A percentile compares a stretch with the other conserved stretches of the same genome.
Evolutionary conservation across 2,888 invertebrate species (phyloP).

Genomic region (Bhutanitis thaidina): DNA sequence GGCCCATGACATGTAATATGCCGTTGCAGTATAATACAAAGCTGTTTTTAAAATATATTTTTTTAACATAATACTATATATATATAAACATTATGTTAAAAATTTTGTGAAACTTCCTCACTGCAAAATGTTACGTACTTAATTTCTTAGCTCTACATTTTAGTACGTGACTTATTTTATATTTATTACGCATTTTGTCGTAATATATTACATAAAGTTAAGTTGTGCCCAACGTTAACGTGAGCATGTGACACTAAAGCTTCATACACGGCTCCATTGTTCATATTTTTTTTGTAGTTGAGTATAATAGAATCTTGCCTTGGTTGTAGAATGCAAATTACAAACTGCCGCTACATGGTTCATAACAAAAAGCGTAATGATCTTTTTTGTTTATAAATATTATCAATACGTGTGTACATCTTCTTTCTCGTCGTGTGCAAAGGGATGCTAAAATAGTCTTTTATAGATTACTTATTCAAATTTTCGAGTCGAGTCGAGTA

Average conservation of each 20-base stretch:
- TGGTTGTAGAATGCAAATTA: background rate
- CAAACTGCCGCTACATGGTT: background rate
- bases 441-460: background rate
- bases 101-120: no score
- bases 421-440: background rate
- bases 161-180: no score
- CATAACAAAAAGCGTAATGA: background rate
- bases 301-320: slow-evolving; percentile 1
- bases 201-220: no score
- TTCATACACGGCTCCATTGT: slow-evolving; percentile 2
- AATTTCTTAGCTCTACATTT: no score
- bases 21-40: no score
- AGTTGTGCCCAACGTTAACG: background rate
- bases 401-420: background rate
- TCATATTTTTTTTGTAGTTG: background rate
- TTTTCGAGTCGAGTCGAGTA: no score
- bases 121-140: no score
- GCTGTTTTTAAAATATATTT: no score
- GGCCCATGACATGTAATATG: no score
- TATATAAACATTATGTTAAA: no score
- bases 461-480: background rate
- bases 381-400: background rate
- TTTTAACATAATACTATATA: no score
- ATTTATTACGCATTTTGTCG: no score
- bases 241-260: background rate